Conservation (phyloP, 2,888 invertebrate species). For the Phengaris arion region DNA sequence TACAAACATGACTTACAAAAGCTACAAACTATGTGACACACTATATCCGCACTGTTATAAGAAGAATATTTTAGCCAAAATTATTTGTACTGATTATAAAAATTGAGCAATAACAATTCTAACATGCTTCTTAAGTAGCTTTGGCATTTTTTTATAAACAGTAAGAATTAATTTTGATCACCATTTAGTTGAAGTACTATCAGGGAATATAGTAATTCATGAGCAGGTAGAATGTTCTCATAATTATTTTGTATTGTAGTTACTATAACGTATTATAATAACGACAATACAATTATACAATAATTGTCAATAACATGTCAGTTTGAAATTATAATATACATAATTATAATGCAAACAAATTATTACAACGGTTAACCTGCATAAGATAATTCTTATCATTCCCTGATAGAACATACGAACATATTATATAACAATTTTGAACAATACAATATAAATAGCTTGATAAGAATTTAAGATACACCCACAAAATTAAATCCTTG, state of each 20-base stretch:
- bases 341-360: no score
- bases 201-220: no score
- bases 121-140: background rate
- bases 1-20: background rate
- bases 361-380: no score
- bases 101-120: background rate
- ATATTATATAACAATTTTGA: no score
- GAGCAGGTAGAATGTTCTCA: no score
- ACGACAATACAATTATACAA: no score
- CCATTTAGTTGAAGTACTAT: background rate
- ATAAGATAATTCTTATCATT: no score
- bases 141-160: background rate
- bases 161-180: background rate
- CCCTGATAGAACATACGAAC: no score
- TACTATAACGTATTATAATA: no score
- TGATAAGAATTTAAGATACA: background rate
- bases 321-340: no score
- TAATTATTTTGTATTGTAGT: no score
- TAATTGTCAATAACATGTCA: no score
- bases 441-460: background rate
- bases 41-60: background rate
- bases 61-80: background rate
- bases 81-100: background rate
- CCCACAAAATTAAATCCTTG: background rate
- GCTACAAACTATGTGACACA: slow-evolving; percentile 2